Percentiles rank a stretch among this genome's conserved stretches.
Conservation (phyloP, 2,113 vertebrate species). For the Oreotrochilus melanogaster region DNA sequence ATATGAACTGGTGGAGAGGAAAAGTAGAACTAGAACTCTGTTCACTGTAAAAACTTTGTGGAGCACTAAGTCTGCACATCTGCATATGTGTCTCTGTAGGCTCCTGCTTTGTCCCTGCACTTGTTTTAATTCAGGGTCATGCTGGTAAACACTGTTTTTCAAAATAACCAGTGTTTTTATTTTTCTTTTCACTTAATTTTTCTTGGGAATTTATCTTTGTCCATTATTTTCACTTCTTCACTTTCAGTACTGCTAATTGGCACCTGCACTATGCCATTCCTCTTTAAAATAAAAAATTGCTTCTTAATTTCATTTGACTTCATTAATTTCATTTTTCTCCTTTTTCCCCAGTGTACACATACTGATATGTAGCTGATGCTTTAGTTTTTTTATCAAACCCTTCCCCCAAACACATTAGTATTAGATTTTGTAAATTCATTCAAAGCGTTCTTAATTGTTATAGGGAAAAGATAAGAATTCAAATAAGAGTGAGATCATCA, state of each 20-base stretch:
- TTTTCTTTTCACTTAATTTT: neutral
- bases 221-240: neutral
- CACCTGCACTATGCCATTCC: neutral
- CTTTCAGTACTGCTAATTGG: neutral
- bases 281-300: neutral
- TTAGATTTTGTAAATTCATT: neutral
- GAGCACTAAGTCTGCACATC: neutral
- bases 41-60: neutral
- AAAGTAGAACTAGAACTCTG: neutral
- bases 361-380: neutral
- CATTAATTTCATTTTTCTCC: rapidly evolving
- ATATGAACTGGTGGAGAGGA: neutral
- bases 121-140: neutral
- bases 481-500: neutral
- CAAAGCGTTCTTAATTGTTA: neutral
- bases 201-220: neutral
- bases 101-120: neutral
- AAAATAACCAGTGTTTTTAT: neutral
- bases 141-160: neutral
- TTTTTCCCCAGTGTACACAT: neutral
- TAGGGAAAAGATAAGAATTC: neutral
- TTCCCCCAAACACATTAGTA: rapidly evolving
- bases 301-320: neutral
- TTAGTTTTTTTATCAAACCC: neutral
- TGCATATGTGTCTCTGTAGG: neutral